Base-by-base conservation (phyloP, 2,113 vertebrate genomes). In the Hirundichthys speculiger region DNA sequence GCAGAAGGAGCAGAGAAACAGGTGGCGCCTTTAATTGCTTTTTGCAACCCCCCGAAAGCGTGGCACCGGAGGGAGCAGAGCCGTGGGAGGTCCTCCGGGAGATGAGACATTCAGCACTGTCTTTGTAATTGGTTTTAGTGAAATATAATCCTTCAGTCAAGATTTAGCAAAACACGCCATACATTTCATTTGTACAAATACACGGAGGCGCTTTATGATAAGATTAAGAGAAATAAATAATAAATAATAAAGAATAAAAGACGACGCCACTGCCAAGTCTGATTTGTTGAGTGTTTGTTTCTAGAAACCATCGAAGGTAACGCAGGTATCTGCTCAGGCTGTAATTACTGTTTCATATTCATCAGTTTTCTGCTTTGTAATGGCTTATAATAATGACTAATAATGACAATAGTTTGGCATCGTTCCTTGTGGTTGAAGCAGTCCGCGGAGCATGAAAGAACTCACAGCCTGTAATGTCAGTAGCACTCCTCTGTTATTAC, bases 11-110 rank as follows among this genome's bases (percentile, higher is more conserved):
- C 39, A 52, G 59, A 78, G 79, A 80, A 89, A 92, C 88, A 90
- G 86, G 90, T 91, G 90, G 87, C 20, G 41, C 81, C 75, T 92
- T 90, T 92, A 91, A 92, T 92, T 92, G 87, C 86, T 89, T 89
- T 89, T 75, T 74, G 86, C 69, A 84, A 84, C 82, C 86, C 82
- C 86, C 82, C 82, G 80, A 85, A 81, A 84, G 79, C 75, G 43
- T 48, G 65, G 69, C 18, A 9, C 51, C 70, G 68, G 75, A 67
- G 86, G 73, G 74, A 87, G 59, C 67, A 43, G 64, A 75, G 73
- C 75, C 19, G 62, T 74, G 38, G 75, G 80, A 77, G 48, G 66
- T 64, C 80, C 77, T 13, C 69, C 21, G 75, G 85, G 88, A 86
- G 49, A 47, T 11, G 0, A 69, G 56, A 39, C 65, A 64, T 60